Base-by-base conservation (phyloP, 2,113 vertebrate genomes). In the Formicarius rufipectus region DNA sequence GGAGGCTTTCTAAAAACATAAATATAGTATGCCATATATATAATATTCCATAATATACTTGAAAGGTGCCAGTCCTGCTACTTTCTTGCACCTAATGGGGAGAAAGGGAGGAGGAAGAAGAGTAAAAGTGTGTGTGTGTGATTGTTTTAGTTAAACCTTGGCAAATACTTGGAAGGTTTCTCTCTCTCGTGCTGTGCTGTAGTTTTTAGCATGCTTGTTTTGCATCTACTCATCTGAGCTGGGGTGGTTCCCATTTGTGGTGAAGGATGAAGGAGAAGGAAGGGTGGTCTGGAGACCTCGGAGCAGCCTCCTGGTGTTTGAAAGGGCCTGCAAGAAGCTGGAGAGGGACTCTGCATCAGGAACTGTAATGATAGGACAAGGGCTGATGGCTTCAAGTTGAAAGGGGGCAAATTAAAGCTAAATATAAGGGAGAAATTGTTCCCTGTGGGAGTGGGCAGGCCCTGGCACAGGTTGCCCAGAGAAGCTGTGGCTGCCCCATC, bases 171-270 rank as follows among this genome's bases (percentile, higher is more conserved):
- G 62, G 66, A 50, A 56, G 67, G 31, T 35, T 44, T 24, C 16
- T 24, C 40, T 59, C 16, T 0, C 59, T 19, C 1, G 20, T 27
- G 55, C n/a, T n/a, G n/a, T 33, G 35, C 37, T 3, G 35, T 40
- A 64, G 19, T 52, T 39, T 59, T 53, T 40, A 20, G 14, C 17
- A 1, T 0, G 5, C 35, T 77, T 3, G 0, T 24, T 40, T 37
- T 31, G 73, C 56, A 12, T 10, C 1, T 1, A 0, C 37, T 45
- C 50, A 0, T 50, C 33, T 7, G 37, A 42, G 42, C 79, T 67
- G 75, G 35, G 24, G 21, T 8, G 39, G 24, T 40, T 59, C 56
- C 45, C 3, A 0, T 50, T 49, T 4, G 31, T 17, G 60, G 15
- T 20, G 60, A 66, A 37, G 55, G 44, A 30, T 3, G 1, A 18